Evolutionary conservation across 2,888 invertebrate species (phyloP).

Genomic region (Melanotus villosus): DNA sequence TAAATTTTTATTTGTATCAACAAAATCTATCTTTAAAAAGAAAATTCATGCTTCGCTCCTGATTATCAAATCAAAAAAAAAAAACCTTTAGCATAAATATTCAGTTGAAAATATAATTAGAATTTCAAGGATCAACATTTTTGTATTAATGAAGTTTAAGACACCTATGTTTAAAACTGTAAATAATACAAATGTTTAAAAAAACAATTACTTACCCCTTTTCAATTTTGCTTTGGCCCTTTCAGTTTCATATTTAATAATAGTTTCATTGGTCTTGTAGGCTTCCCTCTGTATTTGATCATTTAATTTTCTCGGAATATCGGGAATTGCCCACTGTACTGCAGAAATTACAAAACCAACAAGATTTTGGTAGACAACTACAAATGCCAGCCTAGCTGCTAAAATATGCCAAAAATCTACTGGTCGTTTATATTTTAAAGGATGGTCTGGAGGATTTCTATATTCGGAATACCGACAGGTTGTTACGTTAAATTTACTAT

Average conservation of each 20-base stretch:
- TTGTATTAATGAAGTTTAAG: no score
- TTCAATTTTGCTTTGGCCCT: slow-evolving; percentile 64
- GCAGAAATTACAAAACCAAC: slow-evolving; percentile 80
- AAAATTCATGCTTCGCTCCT: no score
- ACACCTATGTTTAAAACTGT: no score
- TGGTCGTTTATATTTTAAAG: slow-evolving; percentile 73
- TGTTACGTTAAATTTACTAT: slow-evolving; percentile 58
- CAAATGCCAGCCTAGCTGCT: slow-evolving; percentile 81
- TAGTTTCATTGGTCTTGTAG: slow-evolving; percentile 80
- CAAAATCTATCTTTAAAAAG: no score
- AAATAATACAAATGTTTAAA: no score
- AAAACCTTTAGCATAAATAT: no score
- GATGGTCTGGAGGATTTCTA: slow-evolving; percentile 72
- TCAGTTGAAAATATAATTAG: no score
- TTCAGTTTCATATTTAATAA: slow-evolving; percentile 79
- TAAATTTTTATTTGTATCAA: no score
- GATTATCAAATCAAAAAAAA: no score
- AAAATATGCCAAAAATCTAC: slow-evolving; percentile 82
- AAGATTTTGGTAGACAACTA: slow-evolving; percentile 85
- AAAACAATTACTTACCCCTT: slow-evolving; percentile 45
- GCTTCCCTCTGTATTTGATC: slow-evolving; percentile 82
- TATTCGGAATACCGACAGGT: slow-evolving; percentile 79
- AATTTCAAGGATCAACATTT: no score
- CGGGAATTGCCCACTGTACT: slow-evolving; percentile 85
- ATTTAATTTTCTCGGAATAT: slow-evolving; percentile 78